phyloP scores from a whole-genome alignment of 2,797 vertebrate species.

The Harpagifer antarcticus region DNA sequence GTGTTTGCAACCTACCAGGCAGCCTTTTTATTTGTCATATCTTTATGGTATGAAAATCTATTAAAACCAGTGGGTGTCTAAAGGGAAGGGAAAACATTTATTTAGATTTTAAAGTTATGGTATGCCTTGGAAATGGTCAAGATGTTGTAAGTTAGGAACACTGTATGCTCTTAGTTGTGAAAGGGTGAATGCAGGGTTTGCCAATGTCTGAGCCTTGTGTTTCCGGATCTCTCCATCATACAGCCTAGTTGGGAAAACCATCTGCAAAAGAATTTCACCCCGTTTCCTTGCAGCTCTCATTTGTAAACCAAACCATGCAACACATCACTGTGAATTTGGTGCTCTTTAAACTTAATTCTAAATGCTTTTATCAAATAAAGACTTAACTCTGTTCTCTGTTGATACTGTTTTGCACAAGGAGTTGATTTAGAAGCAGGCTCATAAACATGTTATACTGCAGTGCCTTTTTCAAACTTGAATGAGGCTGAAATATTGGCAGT shows the following conservation, averaged over 20 bases:
- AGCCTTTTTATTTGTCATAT: conserved; percentile 12
- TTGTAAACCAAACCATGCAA: conserved; percentile 67
- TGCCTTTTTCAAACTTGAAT: conserved; percentile 74
- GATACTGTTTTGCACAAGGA: conserved; percentile 29
- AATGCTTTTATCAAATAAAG: conserved; percentile 81
- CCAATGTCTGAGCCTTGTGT: conserved; percentile 11
- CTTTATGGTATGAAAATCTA: neutral
- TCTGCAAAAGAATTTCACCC: conserved; percentile 20
- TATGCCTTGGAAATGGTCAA: conserved; percentile 21
- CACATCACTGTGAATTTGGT: conserved; percentile 86
- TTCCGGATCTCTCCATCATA: conserved; percentile 9
- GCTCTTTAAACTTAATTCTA: conserved; percentile 68
- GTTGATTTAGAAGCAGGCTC: conserved; percentile 55
- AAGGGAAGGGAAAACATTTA: conserved; percentile 1
- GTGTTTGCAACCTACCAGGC: conserved; percentile 12
- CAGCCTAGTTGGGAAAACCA: conserved; percentile 10
- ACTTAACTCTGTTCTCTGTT: conserved; percentile 60
- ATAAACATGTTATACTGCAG: conserved; percentile 64
- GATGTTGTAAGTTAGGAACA: conserved; percentile 38
- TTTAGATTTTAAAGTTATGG: neutral
- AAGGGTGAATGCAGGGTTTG: conserved; percentile 23
- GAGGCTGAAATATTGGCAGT: conserved; percentile 36
- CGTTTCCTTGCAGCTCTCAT: conserved; percentile 47
- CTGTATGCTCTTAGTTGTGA: conserved; percentile 13
- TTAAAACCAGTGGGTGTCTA: conserved; percentile 27